Evolutionary conservation across 2,797 vertebrate species (phyloP).

Genomic region (Alcedo atthis): DNA sequence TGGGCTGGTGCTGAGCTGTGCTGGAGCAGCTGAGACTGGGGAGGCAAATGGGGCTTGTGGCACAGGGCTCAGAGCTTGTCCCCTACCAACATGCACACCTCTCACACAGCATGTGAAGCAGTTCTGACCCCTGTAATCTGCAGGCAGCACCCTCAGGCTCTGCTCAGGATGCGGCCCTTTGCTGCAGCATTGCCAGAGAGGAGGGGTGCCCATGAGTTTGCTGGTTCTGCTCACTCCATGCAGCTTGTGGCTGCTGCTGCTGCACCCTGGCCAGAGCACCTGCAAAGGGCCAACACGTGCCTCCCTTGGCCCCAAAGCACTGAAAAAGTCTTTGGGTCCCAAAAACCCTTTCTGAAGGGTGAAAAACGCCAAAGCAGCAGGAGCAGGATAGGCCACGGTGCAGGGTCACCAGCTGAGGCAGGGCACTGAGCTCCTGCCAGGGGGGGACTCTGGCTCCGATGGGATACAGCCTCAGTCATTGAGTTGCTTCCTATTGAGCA

Average conservation of each 20-base stretch:
- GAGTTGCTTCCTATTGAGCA: conserved; percentile 35
- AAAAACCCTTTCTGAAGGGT: neutral
- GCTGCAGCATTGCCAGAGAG: neutral
- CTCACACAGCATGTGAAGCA: accelerated
- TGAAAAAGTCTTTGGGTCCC: neutral
- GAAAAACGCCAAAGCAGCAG: neutral
- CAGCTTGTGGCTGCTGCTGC: neutral
- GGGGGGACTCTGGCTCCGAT: neutral
- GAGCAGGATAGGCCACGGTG: neutral
- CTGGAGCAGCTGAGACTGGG: neutral
- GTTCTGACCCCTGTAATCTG: neutral
- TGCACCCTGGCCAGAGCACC: neutral
- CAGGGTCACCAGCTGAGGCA: neutral
- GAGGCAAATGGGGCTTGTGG: neutral
- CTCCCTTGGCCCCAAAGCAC: neutral
- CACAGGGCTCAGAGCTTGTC: neutral
- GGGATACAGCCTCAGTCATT: neutral
- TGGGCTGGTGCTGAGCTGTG: accelerated
- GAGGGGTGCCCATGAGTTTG: neutral
- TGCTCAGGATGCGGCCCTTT: neutral
- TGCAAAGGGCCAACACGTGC: neutral
- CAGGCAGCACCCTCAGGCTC: neutral
- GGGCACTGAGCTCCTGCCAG: accelerated
- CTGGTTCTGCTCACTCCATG: accelerated
- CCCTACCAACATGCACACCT: accelerated